These are phyloP conservation scores for Elmis aenea DNA, from an alignment of 2,888 invertebrate genomes.

Conservation along the genomic window DNA sequence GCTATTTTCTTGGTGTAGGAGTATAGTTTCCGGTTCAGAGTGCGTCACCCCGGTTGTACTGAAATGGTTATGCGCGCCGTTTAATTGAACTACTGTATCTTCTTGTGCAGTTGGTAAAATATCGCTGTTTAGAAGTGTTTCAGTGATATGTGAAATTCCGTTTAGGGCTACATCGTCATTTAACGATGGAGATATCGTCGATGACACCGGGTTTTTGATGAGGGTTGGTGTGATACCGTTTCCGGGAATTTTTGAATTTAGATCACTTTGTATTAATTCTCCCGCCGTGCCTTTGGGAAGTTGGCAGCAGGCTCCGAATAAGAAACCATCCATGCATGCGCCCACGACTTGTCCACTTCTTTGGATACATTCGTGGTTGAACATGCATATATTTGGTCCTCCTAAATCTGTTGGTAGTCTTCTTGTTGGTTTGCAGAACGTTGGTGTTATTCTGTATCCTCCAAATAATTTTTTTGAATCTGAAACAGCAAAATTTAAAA, in stretches of 20 bases:
- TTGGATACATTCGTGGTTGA: slow-evolving; percentile 82
- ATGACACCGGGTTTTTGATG: slow-evolving; percentile 7
- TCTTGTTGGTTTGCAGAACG: slow-evolving; percentile 69
- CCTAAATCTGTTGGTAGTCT: slow-evolving; percentile 56
- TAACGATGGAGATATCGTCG: neutral
- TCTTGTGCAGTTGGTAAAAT: slow-evolving; percentile 42
- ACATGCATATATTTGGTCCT: slow-evolving; percentile 84
- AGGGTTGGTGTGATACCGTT: slow-evolving; percentile 7
- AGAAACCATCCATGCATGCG: slow-evolving; percentile 86
- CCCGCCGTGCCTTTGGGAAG: slow-evolving; percentile 52
- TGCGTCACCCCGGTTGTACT: slow-evolving; percentile 41
- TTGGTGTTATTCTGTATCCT: slow-evolving; percentile 80
- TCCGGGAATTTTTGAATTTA: slow-evolving; percentile 19
- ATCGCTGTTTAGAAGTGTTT: slow-evolving; percentile 45
- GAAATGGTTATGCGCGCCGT: slow-evolving; percentile 31
- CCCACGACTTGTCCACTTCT: slow-evolving; percentile 79
- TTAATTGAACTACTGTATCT: slow-evolving; percentile 39
- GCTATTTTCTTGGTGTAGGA: slow-evolving; percentile 54
- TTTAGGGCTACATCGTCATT: slow-evolving; percentile 50
- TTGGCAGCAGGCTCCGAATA: slow-evolving; percentile 89
- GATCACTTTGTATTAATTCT: slow-evolving; percentile 34
- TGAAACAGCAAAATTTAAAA: slow-evolving; percentile 30
- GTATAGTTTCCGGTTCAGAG: slow-evolving; percentile 56
- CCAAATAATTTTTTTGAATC: slow-evolving; percentile 71
- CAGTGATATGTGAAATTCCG: slow-evolving; percentile 55